phyloP scores from a whole-genome alignment of 2,113 vertebrate species.

The Archilochus colubris region DNA sequence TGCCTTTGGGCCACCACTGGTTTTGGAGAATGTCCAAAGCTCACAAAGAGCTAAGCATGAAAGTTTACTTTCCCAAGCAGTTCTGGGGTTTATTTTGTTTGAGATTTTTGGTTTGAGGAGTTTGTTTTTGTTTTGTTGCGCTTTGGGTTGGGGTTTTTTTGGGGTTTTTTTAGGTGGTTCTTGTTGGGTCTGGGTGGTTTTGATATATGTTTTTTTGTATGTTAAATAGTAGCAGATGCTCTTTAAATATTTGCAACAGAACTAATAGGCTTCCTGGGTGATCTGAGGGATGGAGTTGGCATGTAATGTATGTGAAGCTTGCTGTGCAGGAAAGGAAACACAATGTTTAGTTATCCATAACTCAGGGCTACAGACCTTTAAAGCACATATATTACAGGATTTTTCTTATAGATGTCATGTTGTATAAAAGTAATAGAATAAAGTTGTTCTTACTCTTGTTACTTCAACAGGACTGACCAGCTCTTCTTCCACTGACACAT shows the following conservation, averaged over 20 bases:
- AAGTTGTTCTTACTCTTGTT: slow-evolving; percentile 58
- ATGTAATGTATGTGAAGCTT: background rate
- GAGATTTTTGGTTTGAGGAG: no score
- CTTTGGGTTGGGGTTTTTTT: background rate
- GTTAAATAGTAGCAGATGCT: background rate
- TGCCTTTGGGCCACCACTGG: background rate
- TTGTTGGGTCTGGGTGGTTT: no score
- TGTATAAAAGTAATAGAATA: background rate
- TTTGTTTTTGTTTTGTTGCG: background rate
- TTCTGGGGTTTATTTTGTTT: background rate
- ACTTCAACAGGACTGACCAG: slow-evolving; percentile 48
- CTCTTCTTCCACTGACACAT: slow-evolving; percentile 72
- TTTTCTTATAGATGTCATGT: background rate
- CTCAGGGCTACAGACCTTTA: background rate
- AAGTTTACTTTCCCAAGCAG: background rate
- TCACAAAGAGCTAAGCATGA: background rate
- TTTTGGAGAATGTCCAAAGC: background rate
- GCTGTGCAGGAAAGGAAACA: background rate
- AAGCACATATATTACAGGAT: background rate
- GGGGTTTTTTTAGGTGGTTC: no score
- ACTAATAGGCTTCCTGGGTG: background rate
- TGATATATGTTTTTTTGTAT: no score
- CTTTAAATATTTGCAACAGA: background rate
- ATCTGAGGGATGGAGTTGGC: background rate
- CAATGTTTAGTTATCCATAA: background rate